Conservation (phyloP, 1,140 invertebrate genomes). For the Parapsyche elsis region DNA sequence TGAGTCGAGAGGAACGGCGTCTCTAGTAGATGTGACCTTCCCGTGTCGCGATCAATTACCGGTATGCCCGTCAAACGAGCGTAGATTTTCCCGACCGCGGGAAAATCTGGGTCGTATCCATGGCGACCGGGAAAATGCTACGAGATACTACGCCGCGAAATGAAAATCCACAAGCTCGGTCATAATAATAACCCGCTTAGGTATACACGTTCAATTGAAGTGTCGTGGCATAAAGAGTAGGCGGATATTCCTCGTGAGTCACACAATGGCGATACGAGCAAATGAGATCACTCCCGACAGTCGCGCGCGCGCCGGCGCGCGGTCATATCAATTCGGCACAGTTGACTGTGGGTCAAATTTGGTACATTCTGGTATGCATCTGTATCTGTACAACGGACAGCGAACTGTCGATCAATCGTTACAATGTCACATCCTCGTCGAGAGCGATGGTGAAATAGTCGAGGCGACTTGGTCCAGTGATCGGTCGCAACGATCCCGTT, state of each 20-base stretch:
- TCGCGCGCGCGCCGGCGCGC: not conserved
- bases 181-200: too few species aligned
- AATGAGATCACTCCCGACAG: slow-evolving; percentile 18
- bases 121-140: slow-evolving; percentile 16
- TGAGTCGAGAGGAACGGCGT: not conserved
- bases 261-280: not conserved
- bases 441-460: too few species aligned
- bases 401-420: too few species aligned
- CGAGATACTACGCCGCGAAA: not conserved
- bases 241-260: slow-evolving; percentile 27
- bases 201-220: too few species aligned
- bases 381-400: too few species aligned
- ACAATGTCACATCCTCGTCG: too few species aligned
- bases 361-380: too few species aligned
- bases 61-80: not conserved
- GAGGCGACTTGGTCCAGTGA: not conserved
- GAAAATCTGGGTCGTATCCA: slow-evolving; percentile 15
- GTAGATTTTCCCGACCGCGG: not conserved
- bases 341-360: too few species aligned
- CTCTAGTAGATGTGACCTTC: slow-evolving; percentile 25
- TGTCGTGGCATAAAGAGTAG: not conserved
- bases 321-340: slow-evolving; percentile 18
- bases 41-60: slow-evolving; percentile 4
- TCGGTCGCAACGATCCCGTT: not conserved
- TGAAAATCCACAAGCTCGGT: too few species aligned